phyloP scores from a whole-genome alignment of 2,113 vertebrate genomes.

The Galeopterus variegatus region DNA sequence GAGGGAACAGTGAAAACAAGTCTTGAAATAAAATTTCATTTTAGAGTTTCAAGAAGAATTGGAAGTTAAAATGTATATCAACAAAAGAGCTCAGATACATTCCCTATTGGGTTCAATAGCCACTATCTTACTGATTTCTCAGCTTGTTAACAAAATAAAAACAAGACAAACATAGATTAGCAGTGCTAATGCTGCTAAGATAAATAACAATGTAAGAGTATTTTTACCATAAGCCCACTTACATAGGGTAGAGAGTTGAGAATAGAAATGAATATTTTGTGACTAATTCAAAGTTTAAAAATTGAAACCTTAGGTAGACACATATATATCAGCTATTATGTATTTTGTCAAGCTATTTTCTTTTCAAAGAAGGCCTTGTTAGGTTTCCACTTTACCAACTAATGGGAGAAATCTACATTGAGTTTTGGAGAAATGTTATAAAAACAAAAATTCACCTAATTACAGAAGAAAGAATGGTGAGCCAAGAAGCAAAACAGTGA shows the following conservation, averaged over 20 bases:
- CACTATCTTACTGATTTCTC: slow-evolving; percentile 47
- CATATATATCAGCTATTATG: neutral
- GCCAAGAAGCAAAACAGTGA: neutral
- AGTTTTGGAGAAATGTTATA: neutral
- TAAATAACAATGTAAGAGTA: slow-evolving; percentile 47
- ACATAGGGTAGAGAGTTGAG: neutral
- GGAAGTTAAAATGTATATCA: slow-evolving; percentile 46
- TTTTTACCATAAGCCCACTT: neutral
- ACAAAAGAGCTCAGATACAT: neutral
- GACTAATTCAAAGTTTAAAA: slow-evolving; percentile 63
- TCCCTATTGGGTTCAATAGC: neutral
- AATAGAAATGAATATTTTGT: slow-evolving; percentile 69
- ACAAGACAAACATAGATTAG: neutral
- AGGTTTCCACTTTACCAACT: neutral
- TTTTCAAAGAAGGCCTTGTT: neutral
- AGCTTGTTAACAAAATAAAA: slow-evolving; percentile 39
- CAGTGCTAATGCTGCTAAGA: neutral
- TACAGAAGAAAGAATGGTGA: neutral
- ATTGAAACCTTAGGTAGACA: slow-evolving; percentile 41
- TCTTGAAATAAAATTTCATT: slow-evolving; percentile 61
- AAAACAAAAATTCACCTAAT: slow-evolving; percentile 21
- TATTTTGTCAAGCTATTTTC: neutral
- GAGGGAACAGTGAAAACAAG: slow-evolving; percentile 50
- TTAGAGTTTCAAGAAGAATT: slow-evolving; percentile 57
- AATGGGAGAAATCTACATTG: neutral